Evolutionary conservation across 2,113 vertebrate genomes (phyloP).

Genomic region (Panthera uncia): DNA sequence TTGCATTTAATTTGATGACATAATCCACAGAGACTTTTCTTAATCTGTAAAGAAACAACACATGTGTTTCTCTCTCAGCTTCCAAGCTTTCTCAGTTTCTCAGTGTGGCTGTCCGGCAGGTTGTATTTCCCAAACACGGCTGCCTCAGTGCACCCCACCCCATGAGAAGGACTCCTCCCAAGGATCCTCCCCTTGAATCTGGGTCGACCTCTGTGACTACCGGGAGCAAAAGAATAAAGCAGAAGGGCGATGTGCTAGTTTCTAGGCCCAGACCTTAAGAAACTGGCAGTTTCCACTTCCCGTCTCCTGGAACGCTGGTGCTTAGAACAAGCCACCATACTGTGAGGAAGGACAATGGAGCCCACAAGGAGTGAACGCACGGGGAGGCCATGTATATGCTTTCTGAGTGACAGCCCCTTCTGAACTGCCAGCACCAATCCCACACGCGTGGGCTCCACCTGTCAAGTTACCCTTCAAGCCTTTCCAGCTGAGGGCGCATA

Average conservation of each 20-base stretch:
- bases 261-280: neutral
- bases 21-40: constrained; percentile 76
- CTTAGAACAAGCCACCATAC: neutral
- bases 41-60: constrained; percentile 74
- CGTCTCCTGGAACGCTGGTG: neutral
- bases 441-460: neutral
- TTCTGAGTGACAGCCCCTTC: neutral
- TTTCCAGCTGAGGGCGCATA: neutral
- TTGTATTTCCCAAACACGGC: neutral
- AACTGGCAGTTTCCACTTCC: neutral
- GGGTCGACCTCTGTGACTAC: neutral
- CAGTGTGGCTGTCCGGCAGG: neutral
- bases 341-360: neutral
- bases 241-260: neutral
- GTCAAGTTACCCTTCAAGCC: neutral
- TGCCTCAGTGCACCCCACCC: neutral
- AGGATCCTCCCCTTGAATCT: neutral
- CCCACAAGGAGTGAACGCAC: neutral
- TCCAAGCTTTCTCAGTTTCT: neutral
- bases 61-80: constrained; percentile 46
- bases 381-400: rapidly evolving
- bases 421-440: neutral
- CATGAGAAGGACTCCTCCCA: neutral
- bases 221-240: neutral
- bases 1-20: constrained; percentile 76